Evolutionary conservation across 2,113 vertebrate species (phyloP).

Genomic region (Aspiorhynchus laticeps): DNA sequence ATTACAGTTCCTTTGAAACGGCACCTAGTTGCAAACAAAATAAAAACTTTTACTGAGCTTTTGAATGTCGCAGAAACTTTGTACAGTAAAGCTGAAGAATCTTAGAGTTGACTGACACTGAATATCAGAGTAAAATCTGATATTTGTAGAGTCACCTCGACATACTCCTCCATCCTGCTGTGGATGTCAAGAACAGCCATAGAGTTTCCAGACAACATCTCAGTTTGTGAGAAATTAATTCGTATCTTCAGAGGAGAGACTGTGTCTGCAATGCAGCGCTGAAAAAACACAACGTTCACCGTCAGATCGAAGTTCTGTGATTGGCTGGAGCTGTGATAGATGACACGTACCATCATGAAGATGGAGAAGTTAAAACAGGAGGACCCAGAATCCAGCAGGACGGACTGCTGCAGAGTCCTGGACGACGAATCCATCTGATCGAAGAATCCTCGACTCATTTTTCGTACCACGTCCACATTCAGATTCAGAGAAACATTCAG

Average conservation of each 20-base stretch:
- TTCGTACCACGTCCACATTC: conserved; percentile 71
- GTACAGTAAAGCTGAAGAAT: too few species aligned
- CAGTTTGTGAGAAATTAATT: conserved; percentile 73
- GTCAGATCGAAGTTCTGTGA: not conserved
- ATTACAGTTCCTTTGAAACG: conserved; percentile 77
- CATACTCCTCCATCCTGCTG: conserved; percentile 33
- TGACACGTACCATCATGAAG: conserved; percentile 64
- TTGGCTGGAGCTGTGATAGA: not conserved
- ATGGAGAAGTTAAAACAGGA: conserved; percentile 63
- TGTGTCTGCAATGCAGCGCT: conserved; percentile 79
- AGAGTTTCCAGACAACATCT: not conserved
- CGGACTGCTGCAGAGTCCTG: conserved; percentile 5
- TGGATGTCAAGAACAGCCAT: conserved; percentile 61
- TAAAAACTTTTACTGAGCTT: not conserved
- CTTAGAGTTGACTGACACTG: not conserved
- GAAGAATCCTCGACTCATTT: conserved; percentile 69
- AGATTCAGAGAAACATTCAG: conserved; percentile 73
- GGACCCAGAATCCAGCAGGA: not conserved
- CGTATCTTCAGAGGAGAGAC: conserved; percentile 73
- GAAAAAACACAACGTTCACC: conserved; percentile 20
- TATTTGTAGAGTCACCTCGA: conserved; percentile 51
- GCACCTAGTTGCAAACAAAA: conserved; percentile 67
- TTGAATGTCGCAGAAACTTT: not conserved
- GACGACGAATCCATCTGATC: not conserved
- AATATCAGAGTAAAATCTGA: too few species aligned